A percentile compares a stretch with the other conserved stretches of the same genome.
Evolutionary conservation across 2,888 invertebrate species (phyloP).

Genomic region (Gari tellinella): DNA sequence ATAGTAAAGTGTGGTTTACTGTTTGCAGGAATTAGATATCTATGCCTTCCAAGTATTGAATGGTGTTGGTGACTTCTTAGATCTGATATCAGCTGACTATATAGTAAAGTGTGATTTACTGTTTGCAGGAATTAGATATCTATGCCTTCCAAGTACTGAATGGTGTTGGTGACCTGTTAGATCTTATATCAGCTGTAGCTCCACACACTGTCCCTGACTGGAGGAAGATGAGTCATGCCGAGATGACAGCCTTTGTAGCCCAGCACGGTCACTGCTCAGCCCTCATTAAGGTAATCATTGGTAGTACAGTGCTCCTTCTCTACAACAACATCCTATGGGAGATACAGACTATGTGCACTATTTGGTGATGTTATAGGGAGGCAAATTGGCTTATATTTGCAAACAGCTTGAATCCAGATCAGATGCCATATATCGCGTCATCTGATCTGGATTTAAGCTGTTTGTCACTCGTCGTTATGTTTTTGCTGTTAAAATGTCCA

Average conservation of each 20-base stretch:
- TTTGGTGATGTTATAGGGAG: no score
- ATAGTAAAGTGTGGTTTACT: no score
- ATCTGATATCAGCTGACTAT: no score
- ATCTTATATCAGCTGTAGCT: constrained; percentile 69
- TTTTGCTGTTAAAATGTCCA: no score
- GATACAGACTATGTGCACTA: no score
- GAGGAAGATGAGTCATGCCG: constrained; percentile 66
- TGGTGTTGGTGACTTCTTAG: constrained; percentile 78
- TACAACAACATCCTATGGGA: no score
- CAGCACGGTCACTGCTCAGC: constrained; percentile 79
- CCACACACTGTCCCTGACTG: constrained; percentile 69
- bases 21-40: constrained; percentile 59
- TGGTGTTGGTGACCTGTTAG: constrained; percentile 78
- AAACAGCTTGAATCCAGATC: no score
- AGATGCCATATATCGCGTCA: no score
- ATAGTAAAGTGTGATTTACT: background rate
- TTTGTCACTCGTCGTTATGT: no score
- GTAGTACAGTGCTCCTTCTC: no score
- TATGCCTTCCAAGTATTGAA: constrained; percentile 81
- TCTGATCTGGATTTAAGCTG: no score
- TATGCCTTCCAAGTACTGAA: constrained; percentile 81
- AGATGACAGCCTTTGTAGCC: constrained; percentile 64
- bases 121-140: constrained; percentile 59
- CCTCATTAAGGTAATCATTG: constrained; percentile 73
- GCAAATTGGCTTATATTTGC: no score